Base-by-base conservation (phyloP, 2,113 vertebrate species). In the Aegotheles bennettii region DNA sequence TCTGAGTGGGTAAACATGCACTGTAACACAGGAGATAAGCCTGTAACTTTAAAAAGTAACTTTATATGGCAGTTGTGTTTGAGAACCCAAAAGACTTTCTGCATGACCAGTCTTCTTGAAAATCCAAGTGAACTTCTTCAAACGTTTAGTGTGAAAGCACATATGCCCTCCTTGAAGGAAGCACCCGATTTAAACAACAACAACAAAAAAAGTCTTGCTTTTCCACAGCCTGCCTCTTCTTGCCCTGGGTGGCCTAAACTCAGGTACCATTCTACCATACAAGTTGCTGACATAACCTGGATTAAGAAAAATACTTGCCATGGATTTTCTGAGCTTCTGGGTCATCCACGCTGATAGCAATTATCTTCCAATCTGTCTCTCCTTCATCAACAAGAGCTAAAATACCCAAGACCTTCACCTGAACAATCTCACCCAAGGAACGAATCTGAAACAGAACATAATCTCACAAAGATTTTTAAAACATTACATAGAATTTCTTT, bases 311-410 rank as follows among this genome's bases (percentile, higher is more conserved):
- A 90, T 74, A 98, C 99, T 97, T 97, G 99, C 99, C 98, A 61
- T 99, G 97, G 54, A 99, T 96, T 70, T 97, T 98, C 60, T 98
- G 94, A 47, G 99, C 99, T 47, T 99, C 99, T 48, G 99, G 99
- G 89, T 99, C 99, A 67, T 99, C 97, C 9, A 86, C 95, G 89
- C 99, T 98, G 70, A 99, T 99, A 87, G 98, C 99, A 43, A 99
- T 99, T 91, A 99, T 95, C 94, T 99, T 99, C 99, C 99, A 99
- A 88, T 99, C 99, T 64, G 98, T 99, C 97, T 99, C 99, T 84
- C 98, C 98, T 93, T 99, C 98, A 96, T 99, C 99, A 60, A 99
- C 98, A 97, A 99, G 98, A 75, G 97, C 99, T 97, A 99, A 88
- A 94, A 98, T 94, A 51, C 99, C 99, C 26, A 99, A 98, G n/a